Evolutionary conservation across 2,797 vertebrate species (phyloP), one percentile per base, ranked within the genome.

Genomic region (Sebastes vulpes): DNA sequence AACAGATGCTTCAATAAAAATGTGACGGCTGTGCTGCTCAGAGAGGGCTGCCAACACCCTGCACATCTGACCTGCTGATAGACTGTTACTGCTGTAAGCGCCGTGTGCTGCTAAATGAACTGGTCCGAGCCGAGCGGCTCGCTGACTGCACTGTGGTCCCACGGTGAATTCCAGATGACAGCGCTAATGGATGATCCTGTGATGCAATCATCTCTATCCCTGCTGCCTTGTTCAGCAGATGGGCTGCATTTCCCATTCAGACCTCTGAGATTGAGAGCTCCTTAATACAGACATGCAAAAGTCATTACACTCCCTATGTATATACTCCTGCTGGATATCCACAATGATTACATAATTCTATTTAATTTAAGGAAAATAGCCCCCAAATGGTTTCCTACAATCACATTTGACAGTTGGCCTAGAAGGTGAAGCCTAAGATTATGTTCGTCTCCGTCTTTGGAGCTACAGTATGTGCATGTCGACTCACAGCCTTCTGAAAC

Each of bases 201-300:
- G 87, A 90, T 89, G 85, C 88, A 95, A 91, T 92, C 90, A 91
- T 89, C 85, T 91, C 68, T 69, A 87, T 88, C 85, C 76, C 88
- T 2, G 71, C 82, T 68, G 81, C 85, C 84, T 77, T 79, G 76
- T 89, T 91, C 79, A 82, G 87, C 78, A 89, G 83, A 92, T 89
- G 85, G 88, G 77, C 86, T 80, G 75, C 25, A 79, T 92, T 93
- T 88, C 84, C 65, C 72, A 67, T 82, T 87, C 70, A 83, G 84
- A 66, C 65, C 89, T 89, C 66, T 58, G 79, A 91, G 73, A 73
- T 65, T 42, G 82, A 87, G 69, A 81, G 67, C 77, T 84, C 46
- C 77, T 82, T 91, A 81, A 90, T 76, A 56, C 70, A 78, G 80
- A 85, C 92, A 92, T 92, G 90, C 87, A 92, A 80, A 90, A 91